Conservation (phyloP, 37 sponge, comb jelly and placozoan species). For the Theonella swinhoei region DNA sequence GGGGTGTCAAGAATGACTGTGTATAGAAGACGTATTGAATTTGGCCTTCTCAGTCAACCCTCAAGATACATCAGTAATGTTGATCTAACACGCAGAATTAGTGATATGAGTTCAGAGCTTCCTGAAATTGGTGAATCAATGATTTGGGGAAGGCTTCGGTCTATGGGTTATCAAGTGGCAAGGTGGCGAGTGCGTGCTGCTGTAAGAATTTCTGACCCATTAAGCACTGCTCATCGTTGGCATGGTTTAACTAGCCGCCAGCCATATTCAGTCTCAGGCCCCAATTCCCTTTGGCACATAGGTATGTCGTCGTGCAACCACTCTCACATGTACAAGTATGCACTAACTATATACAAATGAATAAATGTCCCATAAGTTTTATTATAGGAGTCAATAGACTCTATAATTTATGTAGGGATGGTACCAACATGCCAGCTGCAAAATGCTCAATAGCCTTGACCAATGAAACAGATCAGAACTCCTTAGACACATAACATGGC, state of each 20-base stretch:
- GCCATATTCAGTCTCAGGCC: constrained; percentile 44
- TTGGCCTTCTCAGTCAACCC: neutral
- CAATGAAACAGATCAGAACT: too few species aligned
- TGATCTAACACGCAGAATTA: neutral
- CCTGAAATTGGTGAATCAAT: constrained; percentile 48
- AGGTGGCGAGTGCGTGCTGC: constrained; percentile 5
- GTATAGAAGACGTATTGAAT: constrained; percentile 7
- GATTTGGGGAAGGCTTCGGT: constrained; percentile 12
- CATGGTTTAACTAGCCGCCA: neutral
- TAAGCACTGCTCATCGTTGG: constrained; percentile 30
- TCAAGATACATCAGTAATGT: neutral
- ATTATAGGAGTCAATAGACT: too few species aligned
- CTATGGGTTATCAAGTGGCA: constrained; percentile 7
- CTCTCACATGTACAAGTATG: too few species aligned
- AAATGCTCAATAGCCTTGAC: too few species aligned
- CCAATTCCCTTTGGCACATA: constrained; percentile 65
- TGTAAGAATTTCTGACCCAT: constrained; percentile 13
- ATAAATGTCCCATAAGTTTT: too few species aligned
- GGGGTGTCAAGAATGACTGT: neutral
- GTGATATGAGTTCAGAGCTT: constrained; percentile 2
- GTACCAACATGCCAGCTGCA: too few species aligned
- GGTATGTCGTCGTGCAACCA: too few species aligned
- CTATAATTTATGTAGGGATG: too few species aligned
- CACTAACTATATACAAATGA: too few species aligned
- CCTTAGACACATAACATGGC: too few species aligned